A percentile compares a stretch with the other conserved stretches of the same genome.
These are phyloP conservation scores for Nyctalus aviator DNA, from an alignment of 2,797 vertebrate genomes.

Conservation along the genomic window DNA sequence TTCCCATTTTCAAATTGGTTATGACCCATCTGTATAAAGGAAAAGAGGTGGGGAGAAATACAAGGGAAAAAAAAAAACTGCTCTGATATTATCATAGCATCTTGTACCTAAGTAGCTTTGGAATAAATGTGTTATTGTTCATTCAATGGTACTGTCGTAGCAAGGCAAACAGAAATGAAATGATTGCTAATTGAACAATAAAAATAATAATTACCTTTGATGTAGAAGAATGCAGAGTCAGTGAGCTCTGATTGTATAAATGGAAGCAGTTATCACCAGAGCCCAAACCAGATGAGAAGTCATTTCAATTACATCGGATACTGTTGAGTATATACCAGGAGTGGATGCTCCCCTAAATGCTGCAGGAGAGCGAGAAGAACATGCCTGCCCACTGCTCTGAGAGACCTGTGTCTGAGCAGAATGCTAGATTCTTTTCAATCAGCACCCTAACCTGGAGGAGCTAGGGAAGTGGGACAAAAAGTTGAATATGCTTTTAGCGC, in stretches of 20 bases:
- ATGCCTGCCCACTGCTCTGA: not conserved
- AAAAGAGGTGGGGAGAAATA: not conserved
- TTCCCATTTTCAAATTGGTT: slow-evolving; percentile 60
- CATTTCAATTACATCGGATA: slow-evolving; percentile 77
- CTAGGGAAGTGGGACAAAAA: not conserved
- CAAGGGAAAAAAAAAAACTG: not conserved
- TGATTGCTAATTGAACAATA: slow-evolving; percentile 88
- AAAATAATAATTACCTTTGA: slow-evolving; percentile 89
- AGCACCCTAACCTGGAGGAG: rapidly evolving
- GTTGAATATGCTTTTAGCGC: not conserved
- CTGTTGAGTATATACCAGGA: slow-evolving; percentile 26
- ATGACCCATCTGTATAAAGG: slow-evolving; percentile 6
- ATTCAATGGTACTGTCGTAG: slow-evolving; percentile 80
- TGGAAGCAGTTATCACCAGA: slow-evolving; percentile 84
- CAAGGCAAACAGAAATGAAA: slow-evolving; percentile 85
- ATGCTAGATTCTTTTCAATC: not conserved
- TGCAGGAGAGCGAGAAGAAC: not conserved
- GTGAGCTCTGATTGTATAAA: slow-evolving; percentile 83
- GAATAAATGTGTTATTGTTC: slow-evolving; percentile 82
- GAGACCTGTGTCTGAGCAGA: not conserved
- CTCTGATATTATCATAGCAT: slow-evolving; percentile 77
- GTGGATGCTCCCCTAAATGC: not conserved
- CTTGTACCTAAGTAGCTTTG: slow-evolving; percentile 78
- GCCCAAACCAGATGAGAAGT: slow-evolving; percentile 82
- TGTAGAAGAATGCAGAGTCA: slow-evolving; percentile 85